phyloP scores from a whole-genome alignment of 2,113 vertebrate species.

The Lagopus muta region DNA sequence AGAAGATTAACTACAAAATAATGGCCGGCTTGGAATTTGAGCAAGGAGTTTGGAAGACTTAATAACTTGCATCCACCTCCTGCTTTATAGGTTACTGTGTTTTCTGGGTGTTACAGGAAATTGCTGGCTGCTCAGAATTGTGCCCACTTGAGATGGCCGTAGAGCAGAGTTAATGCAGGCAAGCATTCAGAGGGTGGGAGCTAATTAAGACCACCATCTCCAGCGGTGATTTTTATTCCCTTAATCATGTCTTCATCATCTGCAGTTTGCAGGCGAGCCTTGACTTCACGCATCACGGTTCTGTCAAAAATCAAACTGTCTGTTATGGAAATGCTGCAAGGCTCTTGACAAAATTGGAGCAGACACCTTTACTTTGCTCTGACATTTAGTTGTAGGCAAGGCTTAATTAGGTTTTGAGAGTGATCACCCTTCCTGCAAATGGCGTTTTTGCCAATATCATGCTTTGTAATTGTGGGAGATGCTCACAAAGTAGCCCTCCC shows the following conservation, averaged over 20 bases:
- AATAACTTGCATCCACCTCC: neutral
- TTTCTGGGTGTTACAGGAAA: neutral
- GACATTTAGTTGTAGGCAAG: neutral
- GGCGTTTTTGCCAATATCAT: neutral
- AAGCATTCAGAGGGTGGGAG: neutral
- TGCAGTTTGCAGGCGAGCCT: neutral
- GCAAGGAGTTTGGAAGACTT: neutral
- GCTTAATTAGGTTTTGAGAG: neutral
- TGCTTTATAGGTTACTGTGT: neutral
- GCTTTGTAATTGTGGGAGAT: neutral
- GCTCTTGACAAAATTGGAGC: neutral
- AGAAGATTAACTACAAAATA: conserved; percentile 55
- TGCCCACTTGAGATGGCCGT: neutral
- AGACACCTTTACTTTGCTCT: conserved; percentile 12
- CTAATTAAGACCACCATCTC: neutral
- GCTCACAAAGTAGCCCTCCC: neutral
- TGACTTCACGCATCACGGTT: neutral
- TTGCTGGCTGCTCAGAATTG: neutral
- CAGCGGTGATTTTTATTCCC: neutral
- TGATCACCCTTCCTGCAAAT: rapidly evolving
- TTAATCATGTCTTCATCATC: conserved; percentile 16
- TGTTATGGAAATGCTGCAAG: neutral
- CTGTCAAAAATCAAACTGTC: conserved; percentile 10
- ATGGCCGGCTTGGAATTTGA: neutral
- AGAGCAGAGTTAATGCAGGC: neutral